phyloP scores from a whole-genome alignment of 2,113 vertebrate genomes.

The Neopipo cinnamomea region DNA sequence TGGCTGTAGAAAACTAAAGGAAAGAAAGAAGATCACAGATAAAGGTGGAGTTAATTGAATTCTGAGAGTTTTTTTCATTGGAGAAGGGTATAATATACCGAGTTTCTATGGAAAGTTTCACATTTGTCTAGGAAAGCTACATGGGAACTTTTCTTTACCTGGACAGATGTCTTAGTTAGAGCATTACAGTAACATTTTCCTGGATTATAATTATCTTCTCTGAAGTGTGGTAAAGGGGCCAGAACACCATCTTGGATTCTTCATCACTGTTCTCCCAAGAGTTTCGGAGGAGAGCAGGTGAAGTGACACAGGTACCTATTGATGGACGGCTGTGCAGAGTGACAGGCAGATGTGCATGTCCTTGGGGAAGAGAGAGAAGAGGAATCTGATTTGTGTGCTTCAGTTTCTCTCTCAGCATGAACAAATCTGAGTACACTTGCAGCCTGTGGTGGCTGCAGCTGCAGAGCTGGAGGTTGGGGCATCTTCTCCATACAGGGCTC shows the following conservation, averaged over 20 bases:
- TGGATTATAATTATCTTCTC: not conserved
- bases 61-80: not conserved
- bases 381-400: not conserved
- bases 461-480: not conserved
- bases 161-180: not conserved
- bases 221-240: not conserved
- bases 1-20: not conserved
- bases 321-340: no score
- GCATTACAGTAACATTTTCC: rapidly evolving
- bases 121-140: not conserved
- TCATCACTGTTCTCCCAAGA: not conserved
- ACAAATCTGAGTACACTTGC: not conserved
- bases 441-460: not conserved
- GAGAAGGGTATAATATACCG: not conserved
- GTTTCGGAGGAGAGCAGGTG: not conserved
- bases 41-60: not conserved
- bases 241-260: not conserved
- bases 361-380: not conserved
- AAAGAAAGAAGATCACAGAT: not conserved
- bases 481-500: not conserved
- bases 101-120: not conserved
- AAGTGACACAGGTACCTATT: not conserved
- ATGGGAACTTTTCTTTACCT: not conserved
- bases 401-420: not conserved
- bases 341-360: not conserved